These are phyloP conservation scores for Balaeniceps rex DNA, from an alignment of 2,113 vertebrate genomes.

Conservation along the genomic window DNA sequence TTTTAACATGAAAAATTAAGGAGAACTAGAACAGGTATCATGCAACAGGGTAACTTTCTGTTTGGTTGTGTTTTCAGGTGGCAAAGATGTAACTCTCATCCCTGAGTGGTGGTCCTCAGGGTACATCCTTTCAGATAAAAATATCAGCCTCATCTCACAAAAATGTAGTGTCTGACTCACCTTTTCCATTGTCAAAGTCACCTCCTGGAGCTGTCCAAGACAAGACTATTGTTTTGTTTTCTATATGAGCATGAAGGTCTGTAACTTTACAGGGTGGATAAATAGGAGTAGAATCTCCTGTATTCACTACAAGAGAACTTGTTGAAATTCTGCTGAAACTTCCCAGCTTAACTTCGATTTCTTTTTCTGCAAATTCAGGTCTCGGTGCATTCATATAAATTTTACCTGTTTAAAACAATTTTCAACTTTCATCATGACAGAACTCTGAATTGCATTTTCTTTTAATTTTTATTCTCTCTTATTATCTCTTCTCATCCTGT, in stretches of 20 bases:
- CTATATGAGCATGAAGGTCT: constrained; percentile 61
- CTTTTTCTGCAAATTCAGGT: constrained; percentile 34
- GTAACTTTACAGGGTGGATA: constrained; percentile 65
- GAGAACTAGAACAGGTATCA: background rate
- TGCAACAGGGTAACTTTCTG: background rate
- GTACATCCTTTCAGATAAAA: background rate
- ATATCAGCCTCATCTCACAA: background rate
- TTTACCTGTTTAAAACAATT: constrained; percentile 28
- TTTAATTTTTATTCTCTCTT: background rate
- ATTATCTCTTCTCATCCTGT: background rate
- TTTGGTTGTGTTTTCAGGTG: background rate
- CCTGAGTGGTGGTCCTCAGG: background rate
- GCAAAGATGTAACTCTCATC: background rate
- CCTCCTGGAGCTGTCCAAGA: constrained; percentile 75
- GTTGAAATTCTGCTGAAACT: constrained; percentile 64
- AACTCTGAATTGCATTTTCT: background rate
- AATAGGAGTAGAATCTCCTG: background rate
- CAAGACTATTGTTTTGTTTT: constrained; percentile 48
- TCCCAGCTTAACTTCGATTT: constrained; percentile 13
- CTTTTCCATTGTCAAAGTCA: constrained; percentile 65
- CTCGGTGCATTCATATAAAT: constrained; percentile 63
- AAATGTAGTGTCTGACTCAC: constrained; percentile 35
- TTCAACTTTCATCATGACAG: background rate
- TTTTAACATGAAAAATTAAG: background rate
- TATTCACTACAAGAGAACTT: constrained; percentile 40